Evolutionary conservation across 2,113 vertebrate species (phyloP).

Genomic region (Nesoenas mayeri): DNA sequence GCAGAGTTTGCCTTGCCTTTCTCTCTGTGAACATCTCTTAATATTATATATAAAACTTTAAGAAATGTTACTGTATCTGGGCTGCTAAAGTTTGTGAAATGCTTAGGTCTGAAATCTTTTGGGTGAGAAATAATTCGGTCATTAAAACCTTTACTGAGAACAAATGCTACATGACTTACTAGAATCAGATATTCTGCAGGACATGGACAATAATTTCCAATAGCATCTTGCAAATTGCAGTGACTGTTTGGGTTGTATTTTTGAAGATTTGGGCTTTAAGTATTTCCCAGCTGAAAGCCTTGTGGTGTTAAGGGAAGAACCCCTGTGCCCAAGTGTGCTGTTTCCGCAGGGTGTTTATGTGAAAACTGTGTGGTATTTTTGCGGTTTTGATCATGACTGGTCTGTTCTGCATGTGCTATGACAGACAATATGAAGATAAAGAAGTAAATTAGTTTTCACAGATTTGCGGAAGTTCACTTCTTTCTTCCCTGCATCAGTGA

Average conservation of each 20-base stretch:
- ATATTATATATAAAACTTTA: neutral
- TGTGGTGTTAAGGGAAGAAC: neutral
- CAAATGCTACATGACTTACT: neutral
- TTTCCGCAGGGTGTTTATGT: neutral
- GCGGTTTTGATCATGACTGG: neutral
- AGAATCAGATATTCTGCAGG: neutral
- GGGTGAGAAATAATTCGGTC: neutral
- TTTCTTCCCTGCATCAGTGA: neutral
- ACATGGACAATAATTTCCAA: neutral
- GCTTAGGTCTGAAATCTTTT: neutral
- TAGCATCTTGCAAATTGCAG: neutral
- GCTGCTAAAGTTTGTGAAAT: neutral
- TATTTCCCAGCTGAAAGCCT: neutral
- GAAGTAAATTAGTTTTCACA: neutral
- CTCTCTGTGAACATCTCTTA: neutral
- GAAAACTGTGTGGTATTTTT: neutral
- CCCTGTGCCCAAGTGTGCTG: neutral
- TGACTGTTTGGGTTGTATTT: neutral
- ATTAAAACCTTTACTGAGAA: neutral
- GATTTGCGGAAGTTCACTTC: neutral
- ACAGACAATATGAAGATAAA: neutral
- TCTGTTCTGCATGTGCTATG: neutral
- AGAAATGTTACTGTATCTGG: neutral
- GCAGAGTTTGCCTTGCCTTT: neutral
- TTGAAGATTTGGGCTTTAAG: neutral